Conservation (phyloP, 2,797 vertebrate genomes). For the Tragopan temminckii region DNA sequence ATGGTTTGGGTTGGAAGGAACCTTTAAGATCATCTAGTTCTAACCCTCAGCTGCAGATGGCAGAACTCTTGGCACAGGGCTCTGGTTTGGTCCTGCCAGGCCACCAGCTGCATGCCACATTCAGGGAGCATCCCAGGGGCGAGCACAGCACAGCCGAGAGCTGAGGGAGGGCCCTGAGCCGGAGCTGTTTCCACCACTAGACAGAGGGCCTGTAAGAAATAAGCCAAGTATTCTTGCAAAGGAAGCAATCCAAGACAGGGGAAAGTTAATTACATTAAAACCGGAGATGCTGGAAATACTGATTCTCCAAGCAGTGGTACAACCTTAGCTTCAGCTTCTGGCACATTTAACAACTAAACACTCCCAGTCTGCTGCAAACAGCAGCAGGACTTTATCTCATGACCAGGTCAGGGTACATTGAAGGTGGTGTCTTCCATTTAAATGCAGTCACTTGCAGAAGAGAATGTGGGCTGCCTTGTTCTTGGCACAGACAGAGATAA, state of each 20-base stretch:
- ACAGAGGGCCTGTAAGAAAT: background rate
- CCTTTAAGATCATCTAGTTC: too few species aligned
- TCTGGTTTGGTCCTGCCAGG: constrained; percentile 27
- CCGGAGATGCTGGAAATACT: background rate
- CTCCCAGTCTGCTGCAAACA: background rate
- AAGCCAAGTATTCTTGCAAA: background rate
- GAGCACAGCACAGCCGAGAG: rapidly evolving
- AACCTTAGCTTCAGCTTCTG: background rate
- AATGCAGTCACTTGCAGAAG: background rate
- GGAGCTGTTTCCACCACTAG: background rate
- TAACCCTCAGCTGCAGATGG: background rate
- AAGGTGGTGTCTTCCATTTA: background rate
- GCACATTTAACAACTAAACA: background rate
- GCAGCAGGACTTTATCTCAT: background rate
- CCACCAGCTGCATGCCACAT: background rate
- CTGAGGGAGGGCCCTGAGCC: background rate
- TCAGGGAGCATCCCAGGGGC: background rate
- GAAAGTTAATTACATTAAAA: background rate
- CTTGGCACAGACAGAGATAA: background rate
- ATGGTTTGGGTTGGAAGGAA: too few species aligned
- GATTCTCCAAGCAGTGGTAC: background rate
- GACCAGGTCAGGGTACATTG: background rate
- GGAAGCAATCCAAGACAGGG: background rate
- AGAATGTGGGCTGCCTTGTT: background rate
- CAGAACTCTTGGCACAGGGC: background rate